These are phyloP conservation scores for Clarias macrocephalus DNA, from an alignment of 2,113 vertebrate genomes.

Conservation along the genomic window DNA sequence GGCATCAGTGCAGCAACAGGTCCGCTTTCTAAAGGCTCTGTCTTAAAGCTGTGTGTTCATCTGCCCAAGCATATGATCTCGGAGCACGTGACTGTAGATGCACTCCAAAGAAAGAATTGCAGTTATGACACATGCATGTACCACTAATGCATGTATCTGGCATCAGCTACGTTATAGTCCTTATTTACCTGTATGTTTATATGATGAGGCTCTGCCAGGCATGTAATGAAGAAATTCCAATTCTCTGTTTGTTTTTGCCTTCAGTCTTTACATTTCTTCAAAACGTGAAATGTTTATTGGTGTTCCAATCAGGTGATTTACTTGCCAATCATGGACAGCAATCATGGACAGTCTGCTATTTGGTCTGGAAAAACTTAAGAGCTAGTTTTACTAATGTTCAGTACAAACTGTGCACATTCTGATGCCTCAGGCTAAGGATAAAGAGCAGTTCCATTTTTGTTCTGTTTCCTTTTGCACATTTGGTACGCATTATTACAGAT, in stretches of 20 bases:
- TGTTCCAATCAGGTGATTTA: neutral
- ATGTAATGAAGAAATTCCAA: neutral
- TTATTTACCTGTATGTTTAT: neutral
- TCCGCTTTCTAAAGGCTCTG: neutral
- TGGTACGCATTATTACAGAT: neutral
- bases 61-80: neutral
- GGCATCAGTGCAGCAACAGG: neutral
- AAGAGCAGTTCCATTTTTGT: neutral
- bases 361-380: neutral
- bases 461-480: neutral
- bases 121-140: neutral
- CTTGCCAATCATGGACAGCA: neutral
- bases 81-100: neutral
- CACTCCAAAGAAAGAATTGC: neutral
- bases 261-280: neutral
- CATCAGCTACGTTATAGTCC: neutral
- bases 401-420: neutral
- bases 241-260: neutral
- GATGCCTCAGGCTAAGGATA: neutral
- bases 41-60: neutral
- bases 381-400: neutral
- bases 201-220: neutral
- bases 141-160: neutral
- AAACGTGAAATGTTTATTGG: neutral
- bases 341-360: neutral